These are phyloP conservation scores for Holothuria leucospilota DNA, from an alignment of 53 echinoderm and acorn worm genomes.

Conservation along the genomic window DNA sequence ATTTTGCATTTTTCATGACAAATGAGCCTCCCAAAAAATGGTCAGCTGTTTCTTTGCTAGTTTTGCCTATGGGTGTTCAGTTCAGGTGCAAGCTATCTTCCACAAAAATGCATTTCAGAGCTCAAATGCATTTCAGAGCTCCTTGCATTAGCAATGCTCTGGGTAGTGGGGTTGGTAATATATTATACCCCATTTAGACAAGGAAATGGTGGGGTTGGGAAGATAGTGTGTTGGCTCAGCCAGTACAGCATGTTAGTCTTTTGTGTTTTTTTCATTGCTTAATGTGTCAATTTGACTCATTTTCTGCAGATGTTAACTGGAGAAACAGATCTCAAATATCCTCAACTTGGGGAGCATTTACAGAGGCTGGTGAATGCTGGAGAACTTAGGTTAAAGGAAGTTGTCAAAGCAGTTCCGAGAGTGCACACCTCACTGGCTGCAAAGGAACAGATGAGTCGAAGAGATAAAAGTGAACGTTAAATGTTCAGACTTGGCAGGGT, in stretches of 20 bases:
- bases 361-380: conserved; percentile 20
- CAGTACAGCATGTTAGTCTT: not conserved
- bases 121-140: too few relatives aligned
- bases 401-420: conserved; percentile 2
- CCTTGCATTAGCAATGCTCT: too few relatives aligned
- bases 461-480: not conserved
- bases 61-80: too few relatives aligned
- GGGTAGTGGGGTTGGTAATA: too few relatives aligned
- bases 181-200: too few relatives aligned
- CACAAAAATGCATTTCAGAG: too few relatives aligned
- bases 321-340: conserved; percentile 5
- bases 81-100: too few relatives aligned
- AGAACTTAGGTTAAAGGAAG: conserved; percentile 11
- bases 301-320: conserved; percentile 16
- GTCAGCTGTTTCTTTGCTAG: too few relatives aligned
- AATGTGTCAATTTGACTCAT: not conserved
- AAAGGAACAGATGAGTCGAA: not conserved
- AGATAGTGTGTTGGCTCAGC: too few relatives aligned
- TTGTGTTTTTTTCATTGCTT: not conserved
- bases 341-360: not conserved
- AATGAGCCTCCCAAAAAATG: too few relatives aligned
- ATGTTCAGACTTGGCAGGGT: not conserved
- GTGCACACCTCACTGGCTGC: not conserved
- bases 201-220: too few relatives aligned
- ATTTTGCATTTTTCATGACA: too few relatives aligned